A percentile compares a stretch with the other conserved stretches of the same genome.
Conservation (phyloP, 1,140 invertebrate species). For the Amyelois transitella region DNA sequence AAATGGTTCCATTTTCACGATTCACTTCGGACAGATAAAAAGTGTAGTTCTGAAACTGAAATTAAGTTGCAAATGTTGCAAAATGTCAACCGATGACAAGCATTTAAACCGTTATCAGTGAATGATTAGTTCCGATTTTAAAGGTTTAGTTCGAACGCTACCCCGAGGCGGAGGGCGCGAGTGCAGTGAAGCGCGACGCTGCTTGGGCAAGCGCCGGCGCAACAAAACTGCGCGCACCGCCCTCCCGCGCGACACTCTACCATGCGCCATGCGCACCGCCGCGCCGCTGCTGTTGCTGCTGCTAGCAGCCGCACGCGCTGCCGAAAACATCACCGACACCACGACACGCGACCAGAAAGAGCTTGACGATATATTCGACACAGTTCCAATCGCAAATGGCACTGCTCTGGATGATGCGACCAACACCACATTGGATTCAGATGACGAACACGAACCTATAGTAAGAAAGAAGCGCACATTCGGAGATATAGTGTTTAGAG, state of each 20-base stretch:
- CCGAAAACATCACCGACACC: constrained; percentile 20
- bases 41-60: no score
- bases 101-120: background rate
- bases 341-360: background rate
- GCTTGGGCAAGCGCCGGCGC: constrained; percentile 43
- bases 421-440: constrained; percentile 18
- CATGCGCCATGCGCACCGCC: constrained; percentile 54
- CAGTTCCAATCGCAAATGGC: constrained; percentile 20
- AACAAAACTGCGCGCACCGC: constrained; percentile 48
- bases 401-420: constrained; percentile 20
- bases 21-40: no score
- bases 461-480: constrained; percentile 68
- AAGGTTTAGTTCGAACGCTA: background rate
- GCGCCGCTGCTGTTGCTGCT: constrained; percentile 34
- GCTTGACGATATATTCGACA: constrained; percentile 11
- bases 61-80: no score
- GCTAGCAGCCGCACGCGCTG: constrained; percentile 16
- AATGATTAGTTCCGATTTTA: background rate
- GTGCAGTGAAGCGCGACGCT: constrained; percentile 30
- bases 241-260: constrained; percentile 57
- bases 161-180: constrained; percentile 14
- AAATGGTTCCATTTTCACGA: no score
- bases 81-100: no score
- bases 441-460: constrained; percentile 46
- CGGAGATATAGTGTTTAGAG: constrained; percentile 68